Evolutionary conservation across 2,797 vertebrate species (phyloP).

Genomic region (Phaenicophaeus curvirostris): DNA sequence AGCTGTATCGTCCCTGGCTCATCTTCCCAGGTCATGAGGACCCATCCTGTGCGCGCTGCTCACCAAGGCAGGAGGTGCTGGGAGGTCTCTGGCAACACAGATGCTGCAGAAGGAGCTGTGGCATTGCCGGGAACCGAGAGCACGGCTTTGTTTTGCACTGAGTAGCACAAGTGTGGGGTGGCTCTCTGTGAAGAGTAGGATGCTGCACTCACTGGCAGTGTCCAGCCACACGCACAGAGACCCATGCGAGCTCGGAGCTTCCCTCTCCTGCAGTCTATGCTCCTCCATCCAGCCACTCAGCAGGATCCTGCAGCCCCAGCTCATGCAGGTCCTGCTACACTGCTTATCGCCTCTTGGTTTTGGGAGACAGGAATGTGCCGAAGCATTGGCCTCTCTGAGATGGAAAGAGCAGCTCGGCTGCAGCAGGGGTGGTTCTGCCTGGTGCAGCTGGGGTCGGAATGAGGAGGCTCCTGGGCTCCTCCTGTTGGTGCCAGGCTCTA

Average conservation of each 20-base stretch:
- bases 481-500: not conserved
- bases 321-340: not conserved
- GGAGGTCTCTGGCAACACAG: not conserved
- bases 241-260: rapidly evolving
- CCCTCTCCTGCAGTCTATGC: not conserved
- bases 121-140: rapidly evolving
- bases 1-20: rapidly evolving
- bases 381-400: rapidly evolving
- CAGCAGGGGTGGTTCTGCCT: not conserved
- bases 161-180: rapidly evolving
- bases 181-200: not conserved
- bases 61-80: not conserved
- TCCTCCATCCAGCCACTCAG: not conserved
- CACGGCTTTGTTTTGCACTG: rapidly evolving
- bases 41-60: not conserved
- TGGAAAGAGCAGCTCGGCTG: not conserved
- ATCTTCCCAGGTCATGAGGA: rapidly evolving
- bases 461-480: not conserved
- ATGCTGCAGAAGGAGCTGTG: not conserved
- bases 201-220: not conserved
- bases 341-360: not conserved
- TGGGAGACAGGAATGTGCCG: not conserved
- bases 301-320: not conserved
- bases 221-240: not conserved
- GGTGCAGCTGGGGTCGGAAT: rapidly evolving